Evolutionary conservation across 1,140 invertebrate genomes (phyloP).

Genomic region (Trissolcus basalis): DNA sequence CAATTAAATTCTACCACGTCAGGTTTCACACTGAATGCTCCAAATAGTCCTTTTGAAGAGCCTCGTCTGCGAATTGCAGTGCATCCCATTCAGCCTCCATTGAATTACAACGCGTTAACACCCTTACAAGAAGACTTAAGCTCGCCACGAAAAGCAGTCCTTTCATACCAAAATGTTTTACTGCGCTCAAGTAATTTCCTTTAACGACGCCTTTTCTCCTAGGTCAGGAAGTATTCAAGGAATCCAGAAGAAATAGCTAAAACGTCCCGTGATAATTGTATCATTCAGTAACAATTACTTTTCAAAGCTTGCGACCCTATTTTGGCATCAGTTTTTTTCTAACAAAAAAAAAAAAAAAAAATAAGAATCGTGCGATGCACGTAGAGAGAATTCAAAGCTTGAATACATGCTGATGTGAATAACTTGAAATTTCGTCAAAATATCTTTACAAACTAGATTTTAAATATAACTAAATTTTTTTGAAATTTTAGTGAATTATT

Average conservation of each 20-base stretch:
- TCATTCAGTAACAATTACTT: conserved; percentile 53
- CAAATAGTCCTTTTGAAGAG: conserved; percentile 44
- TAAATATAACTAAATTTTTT: too few species aligned
- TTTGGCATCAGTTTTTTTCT: conserved; percentile 3
- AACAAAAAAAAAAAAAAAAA: conserved; percentile 3
- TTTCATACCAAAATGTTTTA: conserved; percentile 40
- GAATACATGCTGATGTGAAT: too few species aligned
- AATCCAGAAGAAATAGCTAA: conserved; percentile 56
- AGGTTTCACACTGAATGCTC: conserved; percentile 27
- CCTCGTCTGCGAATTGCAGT: conserved; percentile 34
- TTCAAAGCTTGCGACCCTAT: conserved; percentile 34
- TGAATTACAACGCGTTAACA: conserved; percentile 57
- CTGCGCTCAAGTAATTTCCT: conserved; percentile 52
- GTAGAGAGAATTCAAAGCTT: too few species aligned
- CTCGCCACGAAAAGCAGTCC: conserved; percentile 47
- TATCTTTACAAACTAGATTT: too few species aligned
- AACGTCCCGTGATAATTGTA: conserved; percentile 46
- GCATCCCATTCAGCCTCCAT: conserved; percentile 44
- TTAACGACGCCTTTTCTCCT: conserved; percentile 54
- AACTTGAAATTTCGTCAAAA: too few species aligned
- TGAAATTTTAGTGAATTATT: too few species aligned
- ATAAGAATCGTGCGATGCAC: too few species aligned
- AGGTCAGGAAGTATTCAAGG: conserved; percentile 56
- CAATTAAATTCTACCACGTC: conserved; percentile 54
- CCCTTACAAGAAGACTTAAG: conserved; percentile 49